A percentile compares a stretch with the other conserved stretches of the same genome.
Conservation (phyloP, 1,140 invertebrate species). For the Mya arenaria region DNA sequence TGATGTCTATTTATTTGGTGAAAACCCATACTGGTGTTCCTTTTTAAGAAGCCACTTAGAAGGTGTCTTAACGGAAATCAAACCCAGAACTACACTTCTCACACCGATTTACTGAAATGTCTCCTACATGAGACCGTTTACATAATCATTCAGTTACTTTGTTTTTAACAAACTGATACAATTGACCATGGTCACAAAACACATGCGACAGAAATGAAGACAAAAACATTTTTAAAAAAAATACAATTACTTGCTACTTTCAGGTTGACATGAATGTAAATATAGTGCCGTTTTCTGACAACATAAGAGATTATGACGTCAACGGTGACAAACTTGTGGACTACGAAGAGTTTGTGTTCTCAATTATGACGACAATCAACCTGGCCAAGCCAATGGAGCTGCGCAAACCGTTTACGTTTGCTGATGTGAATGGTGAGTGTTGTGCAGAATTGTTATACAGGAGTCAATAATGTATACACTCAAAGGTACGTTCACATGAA, state of each 20-base stretch:
- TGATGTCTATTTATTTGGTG: too few relatives aligned
- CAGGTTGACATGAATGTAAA: neutral
- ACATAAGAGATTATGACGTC: constrained; percentile 21
- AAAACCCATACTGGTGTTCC: too few relatives aligned
- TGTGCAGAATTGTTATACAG: too few relatives aligned
- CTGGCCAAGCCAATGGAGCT: constrained; percentile 23
- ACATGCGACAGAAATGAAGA: too few relatives aligned
- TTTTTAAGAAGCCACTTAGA: too few relatives aligned
- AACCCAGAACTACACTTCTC: too few relatives aligned
- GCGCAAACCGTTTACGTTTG: constrained; percentile 11
- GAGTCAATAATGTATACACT: neutral
- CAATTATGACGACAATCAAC: neutral
- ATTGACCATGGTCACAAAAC: neutral
- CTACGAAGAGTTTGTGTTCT: constrained; percentile 24
- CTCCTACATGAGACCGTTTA: too few relatives aligned
- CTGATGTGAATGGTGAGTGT: constrained; percentile 29
- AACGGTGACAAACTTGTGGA: constrained; percentile 24
- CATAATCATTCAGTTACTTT: too few relatives aligned
- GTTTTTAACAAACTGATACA: neutral
- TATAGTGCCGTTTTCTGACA: constrained; percentile 6
- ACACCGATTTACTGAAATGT: too few relatives aligned
- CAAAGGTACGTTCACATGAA: neutral
- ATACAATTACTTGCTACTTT: too few relatives aligned
- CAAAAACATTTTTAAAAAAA: too few relatives aligned
- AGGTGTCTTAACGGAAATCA: too few relatives aligned